These are phyloP conservation scores for Ploceus nigricollis DNA, from an alignment of 2,113 vertebrate genomes.

Conservation along the genomic window DNA sequence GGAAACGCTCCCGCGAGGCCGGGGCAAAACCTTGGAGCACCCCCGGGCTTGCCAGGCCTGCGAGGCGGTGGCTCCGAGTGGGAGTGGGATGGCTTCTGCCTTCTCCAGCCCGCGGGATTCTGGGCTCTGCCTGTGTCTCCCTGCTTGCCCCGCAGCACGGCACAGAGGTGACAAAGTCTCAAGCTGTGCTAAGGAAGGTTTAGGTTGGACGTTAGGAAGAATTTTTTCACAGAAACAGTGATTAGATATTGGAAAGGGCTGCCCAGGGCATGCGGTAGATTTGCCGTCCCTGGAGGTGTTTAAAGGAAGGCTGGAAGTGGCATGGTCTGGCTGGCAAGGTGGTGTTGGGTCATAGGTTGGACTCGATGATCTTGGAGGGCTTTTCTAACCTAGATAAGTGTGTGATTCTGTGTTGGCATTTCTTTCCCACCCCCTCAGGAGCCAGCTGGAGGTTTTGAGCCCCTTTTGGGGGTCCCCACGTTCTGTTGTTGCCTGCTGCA, in stretches of 20 bases:
- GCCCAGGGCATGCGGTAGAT: neutral
- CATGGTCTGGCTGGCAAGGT: neutral
- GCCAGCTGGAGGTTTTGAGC: neutral
- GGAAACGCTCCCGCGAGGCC: neutral
- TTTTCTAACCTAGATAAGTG: neutral
- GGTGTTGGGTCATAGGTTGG: neutral
- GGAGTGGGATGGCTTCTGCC: neutral
- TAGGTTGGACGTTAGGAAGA: neutral
- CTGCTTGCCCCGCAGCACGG: neutral
- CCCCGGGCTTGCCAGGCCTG: neutral
- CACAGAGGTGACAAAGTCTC: rapidly evolving
- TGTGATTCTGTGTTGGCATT: neutral
- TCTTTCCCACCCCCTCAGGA: neutral
- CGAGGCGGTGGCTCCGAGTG: neutral
- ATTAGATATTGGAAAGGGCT: neutral
- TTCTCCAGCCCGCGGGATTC: too few relatives aligned
- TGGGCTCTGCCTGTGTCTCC: neutral
- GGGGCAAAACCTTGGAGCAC: neutral
- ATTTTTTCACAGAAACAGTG: neutral
- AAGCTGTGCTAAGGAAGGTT: neutral
- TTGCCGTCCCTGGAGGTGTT: neutral
- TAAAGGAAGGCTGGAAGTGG: neutral
- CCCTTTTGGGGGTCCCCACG: neutral
- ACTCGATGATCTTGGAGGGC: neutral
- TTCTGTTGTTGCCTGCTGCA: neutral